Evolutionary conservation across 2,113 vertebrate genomes (phyloP), one percentile per base, ranked within the genome.

Genomic region (Arenaria interpres): DNA sequence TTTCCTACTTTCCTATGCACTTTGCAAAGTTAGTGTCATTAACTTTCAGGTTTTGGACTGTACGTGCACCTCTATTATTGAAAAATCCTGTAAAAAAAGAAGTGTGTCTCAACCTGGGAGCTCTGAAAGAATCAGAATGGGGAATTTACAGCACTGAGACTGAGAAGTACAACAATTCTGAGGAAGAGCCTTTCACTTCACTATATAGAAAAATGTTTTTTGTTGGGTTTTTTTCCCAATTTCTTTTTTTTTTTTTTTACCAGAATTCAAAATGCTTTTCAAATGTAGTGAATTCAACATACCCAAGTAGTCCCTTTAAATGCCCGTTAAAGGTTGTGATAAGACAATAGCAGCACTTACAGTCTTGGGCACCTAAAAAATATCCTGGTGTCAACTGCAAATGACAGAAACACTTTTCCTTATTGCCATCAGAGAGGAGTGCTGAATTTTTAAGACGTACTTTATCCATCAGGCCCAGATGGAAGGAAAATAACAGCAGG

Each of bases 161-260:
- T 41, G 27, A 90, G 43, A 21, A 32, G 1, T 10, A 32, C 63
- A 7, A 54, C 3, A 14, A 20, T 82, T 82, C 81, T n/a, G 27
- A 77, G 50, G n/a, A 94, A 83, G 16, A 37, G 7, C 10, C 8
- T 79, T 76, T 69, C 11, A 10, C 32, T 71, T 86, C 25, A 39
- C 23, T 27, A 14, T 37, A 14, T 12, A 67, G 39, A 72, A 89
- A 78, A 39, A 20, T 30, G 3, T 0, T 1, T 20, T 59, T 53
- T 33, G 9, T 22, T 46, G 11, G 4, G 1, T 0, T 1, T 1
- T 17, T 68, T 62, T 2, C 10, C n/a, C 14, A 35, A 17, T 35
- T 68, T 57, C 3, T 8, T 74, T 41, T 48, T 62, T 62, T 48
- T 62, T 62, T 75, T 54, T 53, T 67, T 68, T 74, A 56, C 9